phyloP scores from a whole-genome alignment of 2,888 invertebrate species.

The Sinentomon sp. region DNA sequence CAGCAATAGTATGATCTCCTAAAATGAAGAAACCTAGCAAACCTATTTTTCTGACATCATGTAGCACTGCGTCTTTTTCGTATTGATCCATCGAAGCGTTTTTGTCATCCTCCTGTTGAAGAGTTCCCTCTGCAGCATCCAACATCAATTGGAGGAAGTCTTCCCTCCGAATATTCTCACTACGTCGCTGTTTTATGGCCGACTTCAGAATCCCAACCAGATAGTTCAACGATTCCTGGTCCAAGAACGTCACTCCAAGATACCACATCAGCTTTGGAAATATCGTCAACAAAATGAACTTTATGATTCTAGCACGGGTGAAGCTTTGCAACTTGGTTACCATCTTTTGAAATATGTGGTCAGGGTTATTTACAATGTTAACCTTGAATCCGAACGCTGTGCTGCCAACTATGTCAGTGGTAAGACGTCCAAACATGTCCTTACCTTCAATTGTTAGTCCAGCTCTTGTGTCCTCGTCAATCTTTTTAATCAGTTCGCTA shows the following conservation, averaged over 20 bases:
- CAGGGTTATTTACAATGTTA: conserved; percentile 18
- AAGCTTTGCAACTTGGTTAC: conserved; percentile 10
- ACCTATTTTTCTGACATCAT: too few relatives aligned
- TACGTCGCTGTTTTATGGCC: conserved; percentile 8
- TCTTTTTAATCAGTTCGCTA: conserved; percentile 9
- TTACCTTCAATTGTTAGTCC: conserved; percentile 9
- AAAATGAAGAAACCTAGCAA: too few relatives aligned
- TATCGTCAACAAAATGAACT: neutral
- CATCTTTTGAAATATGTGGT: conserved; percentile 20
- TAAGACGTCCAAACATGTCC: conserved; percentile 13
- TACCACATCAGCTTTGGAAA: conserved; percentile 6
- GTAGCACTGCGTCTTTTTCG: conserved; percentile 5
- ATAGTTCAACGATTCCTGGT: conserved; percentile 9
- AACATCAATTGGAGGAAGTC: conserved; percentile 14
- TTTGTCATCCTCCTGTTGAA: conserved; percentile 6
- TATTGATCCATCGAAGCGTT: neutral
- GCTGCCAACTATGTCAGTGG: conserved; percentile 19
- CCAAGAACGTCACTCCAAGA: conserved; percentile 5
- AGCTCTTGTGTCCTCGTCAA: conserved; percentile 9
- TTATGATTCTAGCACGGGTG: conserved; percentile 4
- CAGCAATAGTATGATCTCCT: too few relatives aligned
- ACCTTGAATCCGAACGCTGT: conserved; percentile 23
- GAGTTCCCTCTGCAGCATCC: conserved; percentile 9
- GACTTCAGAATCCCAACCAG: conserved; percentile 10
- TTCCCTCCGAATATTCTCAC: conserved; percentile 8